A percentile compares a stretch with the other conserved stretches of the same genome.
Conservation (phyloP, 92 coral and sea anemone species). For the Palythoa caribaeorum region DNA sequence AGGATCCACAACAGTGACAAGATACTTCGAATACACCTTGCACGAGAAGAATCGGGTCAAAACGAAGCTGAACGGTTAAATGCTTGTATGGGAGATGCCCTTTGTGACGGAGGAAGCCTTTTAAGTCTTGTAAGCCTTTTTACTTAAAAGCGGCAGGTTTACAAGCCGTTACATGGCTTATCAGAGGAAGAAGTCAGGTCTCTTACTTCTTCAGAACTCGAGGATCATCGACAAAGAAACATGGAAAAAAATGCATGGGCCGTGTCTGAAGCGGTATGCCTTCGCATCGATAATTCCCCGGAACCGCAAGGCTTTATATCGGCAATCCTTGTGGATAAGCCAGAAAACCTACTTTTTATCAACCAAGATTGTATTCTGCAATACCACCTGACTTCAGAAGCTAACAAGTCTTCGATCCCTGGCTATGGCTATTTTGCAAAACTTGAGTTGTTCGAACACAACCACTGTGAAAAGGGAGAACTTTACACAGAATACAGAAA, state of each 20-base stretch:
- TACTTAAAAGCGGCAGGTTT: slow-evolving; percentile 3
- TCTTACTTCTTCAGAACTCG: slow-evolving; percentile 53
- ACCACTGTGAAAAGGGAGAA: slow-evolving; percentile 64
- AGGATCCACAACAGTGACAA: not conserved
- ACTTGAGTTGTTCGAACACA: slow-evolving; percentile 49
- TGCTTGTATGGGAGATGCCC: slow-evolving; percentile 2
- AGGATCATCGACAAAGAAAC: slow-evolving; percentile 44
- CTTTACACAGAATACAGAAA: slow-evolving; percentile 47
- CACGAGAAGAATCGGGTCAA: not conserved
- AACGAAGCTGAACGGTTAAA: not conserved
- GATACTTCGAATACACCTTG: not conserved
- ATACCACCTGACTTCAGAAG: slow-evolving; percentile 56
- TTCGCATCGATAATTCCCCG: slow-evolving; percentile 66
- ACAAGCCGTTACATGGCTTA: slow-evolving; percentile 10
- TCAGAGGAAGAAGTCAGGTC: not conserved
- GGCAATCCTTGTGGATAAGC: slow-evolving; percentile 56
- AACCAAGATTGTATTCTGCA: slow-evolving; percentile 56
- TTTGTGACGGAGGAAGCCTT: not conserved
- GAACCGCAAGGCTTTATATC: slow-evolving; percentile 57
- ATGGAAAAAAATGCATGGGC: slow-evolving; percentile 68
- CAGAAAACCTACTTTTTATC: slow-evolving; percentile 54
- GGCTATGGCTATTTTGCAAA: slow-evolving; percentile 59
- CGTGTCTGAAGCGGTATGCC: slow-evolving; percentile 59
- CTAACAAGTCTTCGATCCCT: slow-evolving; percentile 54
- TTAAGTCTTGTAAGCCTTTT: too few relatives aligned